These are phyloP conservation scores for Yponomeuta sedellus DNA, from an alignment of 2,888 invertebrate genomes.

Conservation along the genomic window DNA sequence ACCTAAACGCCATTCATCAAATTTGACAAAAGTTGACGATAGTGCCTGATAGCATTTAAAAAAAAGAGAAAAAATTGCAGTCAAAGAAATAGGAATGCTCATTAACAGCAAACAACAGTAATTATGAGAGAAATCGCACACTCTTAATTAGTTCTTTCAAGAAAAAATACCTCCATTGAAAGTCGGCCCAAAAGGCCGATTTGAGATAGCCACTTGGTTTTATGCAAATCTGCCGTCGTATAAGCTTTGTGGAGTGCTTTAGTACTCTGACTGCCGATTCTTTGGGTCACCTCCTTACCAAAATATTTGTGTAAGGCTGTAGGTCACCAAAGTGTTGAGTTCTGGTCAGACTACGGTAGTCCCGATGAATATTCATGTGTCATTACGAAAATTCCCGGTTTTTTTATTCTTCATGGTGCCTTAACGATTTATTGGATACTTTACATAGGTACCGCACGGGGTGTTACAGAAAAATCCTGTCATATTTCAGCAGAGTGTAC, in stretches of 20 bases:
- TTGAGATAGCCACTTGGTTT: conserved; percentile 2
- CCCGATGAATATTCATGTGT: background rate
- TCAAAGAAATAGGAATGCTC: no score
- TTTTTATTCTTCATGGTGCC: background rate
- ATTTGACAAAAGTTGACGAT: no score
- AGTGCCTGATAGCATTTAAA: no score
- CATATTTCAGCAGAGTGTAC: no score
- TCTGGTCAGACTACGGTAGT: background rate
- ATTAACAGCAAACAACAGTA: no score
- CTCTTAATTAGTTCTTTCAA: background rate
- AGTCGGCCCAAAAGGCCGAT: conserved; percentile 2
- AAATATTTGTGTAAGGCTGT: background rate
- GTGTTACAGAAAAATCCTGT: no score
- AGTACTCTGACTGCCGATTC: background rate
- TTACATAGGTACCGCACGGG: background rate
- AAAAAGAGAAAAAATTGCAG: no score
- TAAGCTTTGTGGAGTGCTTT: conserved; percentile 5
- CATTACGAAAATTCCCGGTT: background rate
- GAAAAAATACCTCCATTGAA: background rate
- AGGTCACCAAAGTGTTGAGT: background rate
- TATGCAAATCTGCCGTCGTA: conserved; percentile 1
- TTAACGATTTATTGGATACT: conserved; percentile 1
- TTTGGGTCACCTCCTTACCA: background rate
- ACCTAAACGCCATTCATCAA: no score
- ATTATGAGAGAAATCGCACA: background rate